phyloP scores from a whole-genome alignment of 2,888 invertebrate genomes.

The Trichopoda pennipes region DNA sequence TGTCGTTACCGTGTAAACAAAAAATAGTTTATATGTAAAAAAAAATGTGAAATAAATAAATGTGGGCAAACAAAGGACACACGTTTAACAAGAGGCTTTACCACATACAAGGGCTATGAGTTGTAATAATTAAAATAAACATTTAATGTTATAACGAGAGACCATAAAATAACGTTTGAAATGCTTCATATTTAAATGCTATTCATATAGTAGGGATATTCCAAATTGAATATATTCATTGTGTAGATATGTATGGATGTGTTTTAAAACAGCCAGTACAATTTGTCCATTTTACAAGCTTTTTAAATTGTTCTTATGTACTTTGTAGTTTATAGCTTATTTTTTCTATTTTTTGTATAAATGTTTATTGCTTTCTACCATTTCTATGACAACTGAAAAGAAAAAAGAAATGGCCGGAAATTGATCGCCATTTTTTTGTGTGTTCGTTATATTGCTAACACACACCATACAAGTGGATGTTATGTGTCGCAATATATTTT shows the following conservation, averaged over 20 bases:
- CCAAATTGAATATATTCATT: neutral
- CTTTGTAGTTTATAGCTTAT: neutral
- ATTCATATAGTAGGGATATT: conserved; percentile 1
- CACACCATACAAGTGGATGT: conserved; percentile 39
- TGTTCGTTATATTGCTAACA: conserved; percentile 9
- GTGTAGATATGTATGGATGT: too few relatives aligned
- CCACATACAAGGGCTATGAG: conserved; percentile 56
- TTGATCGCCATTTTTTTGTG: conserved; percentile 65
- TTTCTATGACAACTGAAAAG: conserved; percentile 24
- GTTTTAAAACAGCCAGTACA: too few relatives aligned
- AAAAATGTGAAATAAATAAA: neutral
- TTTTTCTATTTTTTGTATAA: conserved; percentile 22
- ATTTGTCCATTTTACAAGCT: neutral
- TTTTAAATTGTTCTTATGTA: neutral
- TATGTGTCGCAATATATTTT: conserved; percentile 74
- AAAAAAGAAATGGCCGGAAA: conserved; percentile 41
- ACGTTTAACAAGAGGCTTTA: conserved; percentile 32
- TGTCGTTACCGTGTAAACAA: conserved; percentile 26
- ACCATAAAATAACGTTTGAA: conserved; percentile 24
- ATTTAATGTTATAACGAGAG: conserved; percentile 54
- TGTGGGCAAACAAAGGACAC: conserved; percentile 5
- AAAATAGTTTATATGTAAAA: conserved; percentile 16
- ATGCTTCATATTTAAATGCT: neutral
- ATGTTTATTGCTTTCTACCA: neutral
- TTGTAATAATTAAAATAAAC: conserved; percentile 64